Evolutionary conservation across 2,797 vertebrate genomes (phyloP), one percentile per base, ranked within the genome.

Genomic region (Balearica regulorum): DNA sequence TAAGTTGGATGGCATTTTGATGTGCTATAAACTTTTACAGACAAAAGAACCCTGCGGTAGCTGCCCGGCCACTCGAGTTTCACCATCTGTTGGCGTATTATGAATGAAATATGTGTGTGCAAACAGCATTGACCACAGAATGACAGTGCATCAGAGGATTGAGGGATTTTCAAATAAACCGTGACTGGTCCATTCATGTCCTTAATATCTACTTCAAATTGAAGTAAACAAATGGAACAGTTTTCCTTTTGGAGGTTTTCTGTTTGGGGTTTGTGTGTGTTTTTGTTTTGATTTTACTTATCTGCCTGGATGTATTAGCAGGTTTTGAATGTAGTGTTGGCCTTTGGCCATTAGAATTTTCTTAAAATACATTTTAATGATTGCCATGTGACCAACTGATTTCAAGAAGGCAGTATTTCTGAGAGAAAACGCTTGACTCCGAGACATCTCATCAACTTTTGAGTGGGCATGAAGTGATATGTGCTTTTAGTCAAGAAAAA

Each of bases 121-220:
- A 28, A 79, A 89, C 5, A 9, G 84, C 95, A 81, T 49, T 94
- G 94, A 94, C 87, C 89, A 44, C 89, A 65, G 85, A 82, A 72
- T 92, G 95, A 96, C 96, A 94, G 96, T 94, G 95, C 97, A 92
- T 96, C 97, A 94, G 88, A 97, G 96, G 92, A 97, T 71, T 83
- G 97, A 97, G 96, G 96, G 95, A 96, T 97, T 97, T 97, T 95
- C 95, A 95, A 96, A 97, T 95, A 96, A 97, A 92, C 93, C 95
- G 41, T 85, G 92, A 97, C 97, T 97, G 97, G 94, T 98, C 97
- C 98, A 96, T 97, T 98, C 96, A 91, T 95, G 95, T 97, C 97
- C 94, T 97, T 97, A 96, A 96, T 97, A 98, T 97, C 98, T 98
- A 97, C 98, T 98, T 98, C 98, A 98, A 98, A 98, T 98, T 98